Base-by-base conservation (phyloP, 2,888 invertebrate genomes). In the Taenaris catops region DNA sequence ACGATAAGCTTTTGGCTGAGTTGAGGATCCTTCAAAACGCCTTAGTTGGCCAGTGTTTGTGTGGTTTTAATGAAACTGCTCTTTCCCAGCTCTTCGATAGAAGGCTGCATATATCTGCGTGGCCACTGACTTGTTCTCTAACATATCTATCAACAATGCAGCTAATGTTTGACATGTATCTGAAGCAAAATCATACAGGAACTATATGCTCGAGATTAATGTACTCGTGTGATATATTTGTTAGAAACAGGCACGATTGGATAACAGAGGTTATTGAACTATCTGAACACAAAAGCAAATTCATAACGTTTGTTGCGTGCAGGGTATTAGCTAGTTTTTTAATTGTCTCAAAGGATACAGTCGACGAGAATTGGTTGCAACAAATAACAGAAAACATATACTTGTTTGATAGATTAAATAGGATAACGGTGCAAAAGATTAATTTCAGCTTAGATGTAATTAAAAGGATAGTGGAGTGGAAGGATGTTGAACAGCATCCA, bases 391-490 rank as follows among this genome's bases (percentile, higher is more conserved):
- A 92, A 56, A 93, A 93, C 60, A 83, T 94, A 38, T 91, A 91
- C 48, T 79, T 89, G 29, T 89, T 89, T 61, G 90, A 91, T 63
- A 90, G 90, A 54, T 88, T 90, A 26, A 91, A 92, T 66, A 89
- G 90, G 60, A 81, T 88, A 33, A 90, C 91, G 34, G 90, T 93
- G 34, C 90, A 91, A 58, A 94, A 94, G 69, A 93, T 95, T 67
- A 91, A 94, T 55, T 95, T 95, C 68, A 93, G 94, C 46, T 79
- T 96, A 52, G 95, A 96, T 63, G 91, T 96, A 25, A 93, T 96
- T 29, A 94, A 94, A 61, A 90, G 94, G 51, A 94, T 96, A 55
- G 93, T 96, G 0, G 96, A 96, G 62, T 96, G 95, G 93, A 96
- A 94, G 59, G 95, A 96, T 71, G 80, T 92, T 12, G 92, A 93